Evolutionary conservation across 2,888 invertebrate species (phyloP).

Genomic region (Acronicta leporina): DNA sequence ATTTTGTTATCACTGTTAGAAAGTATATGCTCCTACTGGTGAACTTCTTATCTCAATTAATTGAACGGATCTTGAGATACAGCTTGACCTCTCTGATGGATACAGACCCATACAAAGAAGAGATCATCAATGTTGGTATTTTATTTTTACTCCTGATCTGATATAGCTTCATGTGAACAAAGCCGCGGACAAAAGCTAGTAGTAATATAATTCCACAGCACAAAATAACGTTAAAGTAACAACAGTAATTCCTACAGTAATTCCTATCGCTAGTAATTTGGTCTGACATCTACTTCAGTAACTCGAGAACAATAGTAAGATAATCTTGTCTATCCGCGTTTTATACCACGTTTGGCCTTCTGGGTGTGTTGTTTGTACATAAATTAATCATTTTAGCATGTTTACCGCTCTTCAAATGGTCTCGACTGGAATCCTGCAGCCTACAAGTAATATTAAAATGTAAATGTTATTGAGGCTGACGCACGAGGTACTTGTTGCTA

Average conservation of each 20-base stretch:
- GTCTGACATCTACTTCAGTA: conserved; percentile 25
- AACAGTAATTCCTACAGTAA: conserved; percentile 36
- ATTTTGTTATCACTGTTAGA: too few relatives aligned
- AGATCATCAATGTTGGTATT: too few relatives aligned
- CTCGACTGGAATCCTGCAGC: conserved; percentile 33
- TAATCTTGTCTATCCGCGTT: conserved; percentile 46
- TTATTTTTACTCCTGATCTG: too few relatives aligned
- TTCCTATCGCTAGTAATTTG: conserved; percentile 29
- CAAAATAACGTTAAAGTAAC: conserved; percentile 18
- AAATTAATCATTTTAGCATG: conserved; percentile 47
- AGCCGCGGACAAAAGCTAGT: too few relatives aligned
- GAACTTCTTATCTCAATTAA: too few relatives aligned
- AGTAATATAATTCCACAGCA: conserved; percentile 1
- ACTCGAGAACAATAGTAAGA: conserved; percentile 52
- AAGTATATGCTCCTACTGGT: too few relatives aligned
- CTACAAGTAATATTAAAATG: conserved; percentile 38
- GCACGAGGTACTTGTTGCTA: conserved; percentile 54
- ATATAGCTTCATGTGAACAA: too few relatives aligned
- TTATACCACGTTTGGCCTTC: conserved; percentile 46
- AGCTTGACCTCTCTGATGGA: too few relatives aligned
- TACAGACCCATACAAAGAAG: too few relatives aligned
- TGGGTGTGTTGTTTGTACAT: conserved; percentile 28
- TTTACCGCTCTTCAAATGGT: conserved; percentile 34
- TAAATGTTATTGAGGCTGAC: conserved; percentile 39
- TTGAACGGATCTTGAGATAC: too few relatives aligned